A percentile compares a stretch with the other conserved stretches of the same genome.
phyloP scores from a whole-genome alignment of 2,113 vertebrate genomes.

The Pionites leucogaster region DNA sequence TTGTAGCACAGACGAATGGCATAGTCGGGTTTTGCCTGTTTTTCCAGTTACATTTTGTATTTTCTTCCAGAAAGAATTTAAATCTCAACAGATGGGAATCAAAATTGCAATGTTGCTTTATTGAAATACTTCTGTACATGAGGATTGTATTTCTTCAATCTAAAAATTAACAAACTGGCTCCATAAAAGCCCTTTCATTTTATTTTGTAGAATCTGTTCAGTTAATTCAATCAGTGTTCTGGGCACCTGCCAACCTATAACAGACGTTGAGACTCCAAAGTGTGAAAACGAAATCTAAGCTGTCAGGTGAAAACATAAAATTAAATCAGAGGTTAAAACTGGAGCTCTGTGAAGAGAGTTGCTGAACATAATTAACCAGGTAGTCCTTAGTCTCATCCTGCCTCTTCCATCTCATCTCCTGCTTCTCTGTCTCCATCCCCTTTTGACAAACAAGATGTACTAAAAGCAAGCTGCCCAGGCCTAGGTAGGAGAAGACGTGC shows the following conservation, averaged over 20 bases:
- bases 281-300: not conserved
- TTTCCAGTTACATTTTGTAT: not conserved
- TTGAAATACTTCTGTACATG: not conserved
- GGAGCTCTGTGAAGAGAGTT: not conserved
- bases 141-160: not conserved
- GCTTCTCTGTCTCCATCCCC: not conserved
- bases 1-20: not conserved
- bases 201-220: not conserved
- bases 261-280: not conserved
- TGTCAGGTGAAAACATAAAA: not conserved
- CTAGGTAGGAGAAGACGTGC: not conserved
- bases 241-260: not conserved
- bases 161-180: not conserved
- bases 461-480: not conserved
- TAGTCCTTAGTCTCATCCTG: not conserved
- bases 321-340: not conserved
- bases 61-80: not conserved
- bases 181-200: not conserved
- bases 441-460: fast-evolving
- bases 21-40: not conserved
- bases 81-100: not conserved
- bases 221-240: not conserved
- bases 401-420: not conserved
- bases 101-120: not conserved
- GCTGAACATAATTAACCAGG: not conserved